Conservation (phyloP, 2,888 invertebrate genomes). For the Agriopis marginaria region DNA sequence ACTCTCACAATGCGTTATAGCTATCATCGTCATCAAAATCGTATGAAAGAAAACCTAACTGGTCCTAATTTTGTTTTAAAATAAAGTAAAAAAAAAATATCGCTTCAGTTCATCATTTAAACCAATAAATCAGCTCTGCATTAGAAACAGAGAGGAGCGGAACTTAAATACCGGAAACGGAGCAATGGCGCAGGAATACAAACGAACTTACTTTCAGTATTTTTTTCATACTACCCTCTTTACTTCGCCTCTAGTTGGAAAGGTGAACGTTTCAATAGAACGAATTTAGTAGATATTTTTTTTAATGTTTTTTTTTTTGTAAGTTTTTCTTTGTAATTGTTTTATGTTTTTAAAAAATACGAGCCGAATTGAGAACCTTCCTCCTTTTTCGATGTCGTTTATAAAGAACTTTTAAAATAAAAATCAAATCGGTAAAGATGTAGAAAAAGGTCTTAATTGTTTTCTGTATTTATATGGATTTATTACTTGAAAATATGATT, state of each 20-base stretch:
- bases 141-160: constrained; percentile 51
- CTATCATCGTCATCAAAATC: too few species aligned
- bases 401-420: too few species aligned
- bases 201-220: constrained; percentile 60
- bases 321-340: too few species aligned
- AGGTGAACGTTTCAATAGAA: constrained; percentile 20
- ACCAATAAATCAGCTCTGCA: constrained; percentile 40
- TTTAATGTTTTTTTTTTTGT: too few species aligned
- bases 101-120: constrained; percentile 20
- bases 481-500: too few species aligned
- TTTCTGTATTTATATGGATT: not conserved
- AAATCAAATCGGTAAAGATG: not conserved
- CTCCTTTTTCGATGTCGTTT: too few species aligned
- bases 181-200: constrained; percentile 64
- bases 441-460: not conserved
- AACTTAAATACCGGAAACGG: constrained; percentile 62
- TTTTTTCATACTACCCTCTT: constrained; percentile 36
- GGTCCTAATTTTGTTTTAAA: too few species aligned
- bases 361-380: too few species aligned
- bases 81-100: not conserved
- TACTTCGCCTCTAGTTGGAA: constrained; percentile 13
- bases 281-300: too few species aligned
- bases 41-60: too few species aligned
- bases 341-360: too few species aligned
- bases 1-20: too few species aligned